A percentile compares a stretch with the other conserved stretches of the same genome.
phyloP scores from a whole-genome alignment of 2,797 vertebrate genomes.

The Lacerta agilis region DNA sequence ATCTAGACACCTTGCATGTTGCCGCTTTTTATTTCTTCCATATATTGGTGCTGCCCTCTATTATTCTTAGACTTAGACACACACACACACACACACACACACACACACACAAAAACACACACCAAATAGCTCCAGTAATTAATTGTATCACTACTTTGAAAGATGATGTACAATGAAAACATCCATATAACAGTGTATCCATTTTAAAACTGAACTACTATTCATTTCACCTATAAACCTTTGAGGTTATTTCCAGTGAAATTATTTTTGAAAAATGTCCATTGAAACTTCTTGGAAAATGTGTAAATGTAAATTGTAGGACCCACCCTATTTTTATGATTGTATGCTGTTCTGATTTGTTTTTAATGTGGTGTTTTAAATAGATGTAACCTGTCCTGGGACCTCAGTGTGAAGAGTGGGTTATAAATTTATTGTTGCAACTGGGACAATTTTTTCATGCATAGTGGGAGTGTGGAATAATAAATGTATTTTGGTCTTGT shows the following conservation, averaged over 20 bases:
- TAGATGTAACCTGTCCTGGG: too few relatives aligned
- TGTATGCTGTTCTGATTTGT: too few relatives aligned
- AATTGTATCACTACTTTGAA: not conserved
- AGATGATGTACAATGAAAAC: not conserved
- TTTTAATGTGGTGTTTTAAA: too few relatives aligned
- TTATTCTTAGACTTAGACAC: not conserved
- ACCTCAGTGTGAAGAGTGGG: too few relatives aligned
- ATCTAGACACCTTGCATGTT: not conserved
- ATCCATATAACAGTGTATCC: not conserved
- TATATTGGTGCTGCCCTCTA: not conserved
- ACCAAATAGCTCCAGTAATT: not conserved
- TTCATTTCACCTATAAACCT: not conserved
- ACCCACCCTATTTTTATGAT: too few relatives aligned
- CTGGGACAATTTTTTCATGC: too few relatives aligned
- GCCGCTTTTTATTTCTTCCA: not conserved
- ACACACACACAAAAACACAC: too few relatives aligned
- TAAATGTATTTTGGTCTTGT: too few relatives aligned
- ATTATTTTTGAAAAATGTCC: not conserved
- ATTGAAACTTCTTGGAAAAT: not conserved
- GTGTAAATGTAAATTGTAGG: too few relatives aligned
- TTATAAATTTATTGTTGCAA: too few relatives aligned
- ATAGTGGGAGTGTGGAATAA: too few relatives aligned
- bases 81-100: too few relatives aligned
- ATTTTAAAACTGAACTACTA: not conserved
- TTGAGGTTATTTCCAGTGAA: not conserved